Percentiles rank a stretch among this genome's conserved stretches.
Evolutionary conservation across 1,140 invertebrate species (phyloP).

Genomic region (Ceratitis capitata): DNA sequence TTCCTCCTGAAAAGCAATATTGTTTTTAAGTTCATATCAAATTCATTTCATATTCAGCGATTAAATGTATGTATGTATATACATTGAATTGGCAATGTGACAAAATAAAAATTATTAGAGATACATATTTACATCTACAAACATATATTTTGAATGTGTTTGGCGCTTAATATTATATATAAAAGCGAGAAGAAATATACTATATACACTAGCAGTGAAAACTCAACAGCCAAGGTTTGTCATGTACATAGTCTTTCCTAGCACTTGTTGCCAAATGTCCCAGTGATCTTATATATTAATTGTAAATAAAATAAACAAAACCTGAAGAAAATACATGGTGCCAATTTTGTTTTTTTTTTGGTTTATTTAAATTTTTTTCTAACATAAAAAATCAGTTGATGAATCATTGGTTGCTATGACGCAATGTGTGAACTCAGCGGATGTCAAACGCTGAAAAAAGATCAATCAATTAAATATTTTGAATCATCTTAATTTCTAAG

Average conservation of each 20-base stretch:
- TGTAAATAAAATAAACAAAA: neutral
- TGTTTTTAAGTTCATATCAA: too few relatives aligned
- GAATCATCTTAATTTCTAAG: neutral
- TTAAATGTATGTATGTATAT: too few relatives aligned
- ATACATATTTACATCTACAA: neutral
- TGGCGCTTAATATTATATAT: too few relatives aligned
- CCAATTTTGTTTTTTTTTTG: neutral
- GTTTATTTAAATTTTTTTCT: neutral
- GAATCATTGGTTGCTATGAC: neutral
- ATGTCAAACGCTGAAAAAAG: neutral
- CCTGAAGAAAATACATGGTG: neutral
- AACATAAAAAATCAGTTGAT: neutral
- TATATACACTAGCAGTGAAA: too few relatives aligned
- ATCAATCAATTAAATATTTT: neutral
- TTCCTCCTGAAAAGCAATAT: too few relatives aligned
- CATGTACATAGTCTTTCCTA: neutral
- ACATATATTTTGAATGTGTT: neutral
- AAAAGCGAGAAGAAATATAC: neutral
- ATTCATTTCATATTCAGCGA: too few relatives aligned
- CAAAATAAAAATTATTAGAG: neutral
- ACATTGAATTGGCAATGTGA: neutral
- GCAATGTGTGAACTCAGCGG: neutral
- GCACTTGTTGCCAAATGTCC: slow-evolving; percentile 14
- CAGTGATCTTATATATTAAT: neutral
- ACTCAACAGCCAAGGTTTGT: too few relatives aligned